Conservation (phyloP, 2,888 invertebrate species). For the Andrena chrysosceles region DNA sequence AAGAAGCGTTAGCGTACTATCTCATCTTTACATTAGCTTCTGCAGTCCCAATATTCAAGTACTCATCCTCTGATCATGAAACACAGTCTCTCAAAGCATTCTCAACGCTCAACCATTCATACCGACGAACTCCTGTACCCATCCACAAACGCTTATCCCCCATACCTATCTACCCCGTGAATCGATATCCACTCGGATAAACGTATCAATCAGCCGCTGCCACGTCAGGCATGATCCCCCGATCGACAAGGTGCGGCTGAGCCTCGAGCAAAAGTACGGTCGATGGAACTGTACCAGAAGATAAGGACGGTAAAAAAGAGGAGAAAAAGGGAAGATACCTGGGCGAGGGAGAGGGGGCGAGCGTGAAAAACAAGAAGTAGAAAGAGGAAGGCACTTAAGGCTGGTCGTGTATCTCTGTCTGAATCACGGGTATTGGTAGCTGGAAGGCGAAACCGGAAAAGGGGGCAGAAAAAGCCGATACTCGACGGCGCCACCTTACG, state of each 20-base stretch:
- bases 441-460: constrained; percentile 63
- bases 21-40: no score
- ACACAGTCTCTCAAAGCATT: no score
- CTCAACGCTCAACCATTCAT: no score
- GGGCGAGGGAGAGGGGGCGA: neutral
- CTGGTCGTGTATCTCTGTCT: constrained; percentile 33
- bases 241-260: constrained; percentile 12
- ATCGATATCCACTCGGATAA: constrained; percentile 55
- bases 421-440: constrained; percentile 47
- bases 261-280: neutral
- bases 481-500: constrained; percentile 66
- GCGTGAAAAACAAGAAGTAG: constrained; percentile 7
- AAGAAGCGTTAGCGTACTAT: no score
- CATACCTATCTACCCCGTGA: constrained; percentile 44
- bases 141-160: constrained; percentile 18
- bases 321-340: constrained; percentile 9
- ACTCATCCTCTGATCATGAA: no score
- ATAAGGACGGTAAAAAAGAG: constrained; percentile 10
- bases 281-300: constrained; percentile 10
- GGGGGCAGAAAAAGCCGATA: constrained; percentile 60
- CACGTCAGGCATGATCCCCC: constrained; percentile 6
- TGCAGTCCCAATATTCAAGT: no score
- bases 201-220: constrained; percentile 33
- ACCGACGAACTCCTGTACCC: no score
- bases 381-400: constrained; percentile 47